Conservation (phyloP, 2,888 invertebrate genomes). For the Athetis lepigone region DNA sequence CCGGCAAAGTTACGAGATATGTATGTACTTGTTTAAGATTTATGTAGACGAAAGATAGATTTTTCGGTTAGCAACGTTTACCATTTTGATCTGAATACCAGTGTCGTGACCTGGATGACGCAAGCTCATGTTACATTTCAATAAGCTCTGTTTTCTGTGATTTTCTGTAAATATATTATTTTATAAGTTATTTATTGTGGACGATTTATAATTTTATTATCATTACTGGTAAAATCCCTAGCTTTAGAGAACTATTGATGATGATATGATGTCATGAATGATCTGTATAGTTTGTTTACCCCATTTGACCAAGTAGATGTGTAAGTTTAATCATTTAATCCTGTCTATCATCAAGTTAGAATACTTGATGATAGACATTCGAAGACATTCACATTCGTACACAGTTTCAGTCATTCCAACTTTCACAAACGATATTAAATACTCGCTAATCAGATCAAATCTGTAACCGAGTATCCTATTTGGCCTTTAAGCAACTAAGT, state of each 20-base stretch:
- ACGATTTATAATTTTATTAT: constrained; percentile 3
- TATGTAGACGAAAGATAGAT: constrained; percentile 43
- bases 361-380: background rate
- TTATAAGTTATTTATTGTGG: background rate
- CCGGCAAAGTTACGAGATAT: constrained; percentile 57
- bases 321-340: background rate
- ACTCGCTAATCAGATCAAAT: constrained; percentile 8
- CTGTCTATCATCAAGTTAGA: too few species aligned
- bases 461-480: constrained; percentile 15
- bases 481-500: constrained; percentile 19
- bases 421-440: constrained; percentile 4
- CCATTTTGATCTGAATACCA: constrained; percentile 42
- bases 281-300: background rate
- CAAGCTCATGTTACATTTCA: constrained; percentile 67
- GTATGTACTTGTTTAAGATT: constrained; percentile 17
- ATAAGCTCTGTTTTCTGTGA: constrained; percentile 50
- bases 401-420: constrained; percentile 1
- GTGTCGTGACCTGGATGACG: constrained; percentile 72
- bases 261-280: constrained; percentile 1
- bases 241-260: background rate
- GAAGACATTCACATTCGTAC: background rate
- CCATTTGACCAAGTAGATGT: background rate
- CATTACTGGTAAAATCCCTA: constrained; percentile 6
- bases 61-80: constrained; percentile 40
- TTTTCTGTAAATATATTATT: constrained; percentile 19